Conservation (phyloP, 1,140 invertebrate genomes). For the Lasaia peninsularis region DNA sequence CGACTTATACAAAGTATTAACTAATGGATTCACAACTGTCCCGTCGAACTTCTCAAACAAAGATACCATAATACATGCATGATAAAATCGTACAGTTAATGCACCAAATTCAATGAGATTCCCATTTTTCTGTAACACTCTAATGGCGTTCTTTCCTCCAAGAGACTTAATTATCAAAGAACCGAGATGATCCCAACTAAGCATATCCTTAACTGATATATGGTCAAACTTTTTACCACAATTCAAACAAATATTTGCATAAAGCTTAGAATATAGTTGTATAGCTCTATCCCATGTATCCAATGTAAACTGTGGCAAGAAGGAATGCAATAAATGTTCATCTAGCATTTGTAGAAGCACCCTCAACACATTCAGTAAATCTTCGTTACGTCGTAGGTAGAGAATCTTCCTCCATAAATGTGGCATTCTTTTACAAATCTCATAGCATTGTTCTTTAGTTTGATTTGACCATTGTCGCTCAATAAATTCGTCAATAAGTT, state of each 20-base stretch:
- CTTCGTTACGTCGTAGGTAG: slow-evolving; percentile 68
- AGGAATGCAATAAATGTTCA: slow-evolving; percentile 65
- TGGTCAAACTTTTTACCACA: slow-evolving; percentile 69
- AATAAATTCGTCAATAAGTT: slow-evolving; percentile 69
- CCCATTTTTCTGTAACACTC: slow-evolving; percentile 58
- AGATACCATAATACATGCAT: slow-evolving; percentile 57
- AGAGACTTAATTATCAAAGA: slow-evolving; percentile 69
- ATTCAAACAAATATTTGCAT: slow-evolving; percentile 70
- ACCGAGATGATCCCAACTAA: slow-evolving; percentile 71
- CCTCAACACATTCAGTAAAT: slow-evolving; percentile 65
- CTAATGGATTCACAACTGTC: slow-evolving; percentile 48
- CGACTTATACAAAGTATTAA: slow-evolving; percentile 63
- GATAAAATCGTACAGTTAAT: slow-evolving; percentile 68
- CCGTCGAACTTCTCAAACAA: slow-evolving; percentile 67
- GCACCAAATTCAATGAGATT: slow-evolving; percentile 56
- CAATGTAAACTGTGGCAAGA: slow-evolving; percentile 69
- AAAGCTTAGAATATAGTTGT: slow-evolving; percentile 62
- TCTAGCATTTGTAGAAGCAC: slow-evolving; percentile 73
- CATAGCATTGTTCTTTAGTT: slow-evolving; percentile 66
- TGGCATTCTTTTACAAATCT: slow-evolving; percentile 78
- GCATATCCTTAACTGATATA: slow-evolving; percentile 58
- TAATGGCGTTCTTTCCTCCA: slow-evolving; percentile 65
- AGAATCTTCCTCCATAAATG: slow-evolving; percentile 78
- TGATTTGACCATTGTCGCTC: slow-evolving; percentile 68
- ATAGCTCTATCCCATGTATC: slow-evolving; percentile 67